A percentile compares a stretch with the other conserved stretches of the same genome.
Evolutionary conservation across 2,113 vertebrate genomes (phyloP).

Genomic region (Lepidothrix coronata): DNA sequence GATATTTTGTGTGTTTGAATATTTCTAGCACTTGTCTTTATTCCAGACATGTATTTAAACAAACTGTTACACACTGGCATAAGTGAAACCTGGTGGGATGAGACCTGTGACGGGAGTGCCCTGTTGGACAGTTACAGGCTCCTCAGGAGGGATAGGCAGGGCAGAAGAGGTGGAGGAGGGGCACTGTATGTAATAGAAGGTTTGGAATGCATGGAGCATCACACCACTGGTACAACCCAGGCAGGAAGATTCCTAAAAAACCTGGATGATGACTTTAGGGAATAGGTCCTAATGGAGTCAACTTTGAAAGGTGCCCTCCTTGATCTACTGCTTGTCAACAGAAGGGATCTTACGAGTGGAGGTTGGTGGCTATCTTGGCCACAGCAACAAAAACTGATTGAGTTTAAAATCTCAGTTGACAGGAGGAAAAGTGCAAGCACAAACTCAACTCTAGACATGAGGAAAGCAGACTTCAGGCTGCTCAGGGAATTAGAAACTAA

Average conservation of each 20-base stretch:
- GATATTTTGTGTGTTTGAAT: too few relatives aligned
- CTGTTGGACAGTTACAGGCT: not conserved
- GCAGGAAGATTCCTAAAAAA: not conserved
- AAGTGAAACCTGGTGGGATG: not conserved
- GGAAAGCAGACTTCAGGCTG: not conserved
- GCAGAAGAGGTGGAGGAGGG: not conserved
- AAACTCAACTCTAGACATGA: not conserved
- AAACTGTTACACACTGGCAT: too few relatives aligned
- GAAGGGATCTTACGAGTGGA: not conserved
- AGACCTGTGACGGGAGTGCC: not conserved
- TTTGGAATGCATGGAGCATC: not conserved
- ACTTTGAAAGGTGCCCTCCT: not conserved
- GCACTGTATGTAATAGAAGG: not conserved
- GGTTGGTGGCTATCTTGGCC: not conserved
- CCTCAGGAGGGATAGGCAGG: not conserved
- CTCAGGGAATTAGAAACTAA: not conserved
- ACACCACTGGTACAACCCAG: not conserved
- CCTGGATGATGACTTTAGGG: not conserved
- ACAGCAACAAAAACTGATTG: not conserved
- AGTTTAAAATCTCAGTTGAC: not conserved
- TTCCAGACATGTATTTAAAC: too few relatives aligned
- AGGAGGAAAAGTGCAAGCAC: too few relatives aligned
- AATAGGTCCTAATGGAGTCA: not conserved
- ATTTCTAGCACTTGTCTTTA: too few relatives aligned
- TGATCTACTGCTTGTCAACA: not conserved